Base-by-base conservation (phyloP, 2,888 invertebrate species). In the Pachydiplax longipennis region DNA sequence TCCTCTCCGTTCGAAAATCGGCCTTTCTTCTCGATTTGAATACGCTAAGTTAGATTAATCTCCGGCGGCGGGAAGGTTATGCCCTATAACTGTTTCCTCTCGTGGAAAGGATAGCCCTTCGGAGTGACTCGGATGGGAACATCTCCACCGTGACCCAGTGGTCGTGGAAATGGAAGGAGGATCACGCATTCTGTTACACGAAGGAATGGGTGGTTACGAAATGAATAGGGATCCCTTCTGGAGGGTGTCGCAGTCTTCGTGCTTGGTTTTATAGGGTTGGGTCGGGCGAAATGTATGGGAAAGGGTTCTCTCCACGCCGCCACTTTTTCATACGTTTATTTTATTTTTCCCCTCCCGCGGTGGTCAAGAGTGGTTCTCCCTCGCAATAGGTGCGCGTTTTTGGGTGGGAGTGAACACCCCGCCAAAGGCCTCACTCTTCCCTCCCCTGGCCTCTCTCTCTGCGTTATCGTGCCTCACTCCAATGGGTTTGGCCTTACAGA, bases 401-500 rank as follows among this genome's bases (percentile, higher is more conserved):
- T 53, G 31, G 58, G 53, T 31, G 53, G 58, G 31, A 35, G 58
- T 48, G 31, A 48, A 18, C 25, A 44, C 25, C 82, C 48, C 82
- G 4, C 48, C 13, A 35, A 58, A 58, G 58, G 61, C 61, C 87
- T 65, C 37, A 22, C n/a, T 31, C 37, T 58, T 58, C 15, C 61
- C 58, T 25, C 87, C 61, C 37, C 61, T 35, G 58, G 37, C 87
- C 87, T 40, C 53, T 40, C 53, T 40, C 53, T 61, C 87, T 35
- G 61, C 35, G 37, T 87, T 87, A 87, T 87, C 87, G 58, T 61
- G 87, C 37, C 37, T 61, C 35, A 61, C 18, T 35, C 15, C 37
- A 58, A 53, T 58, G 87, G 87, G 61, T 61, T 87, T 61, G 40
- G 87, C 87, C 61, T 37, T 37, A 61, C 87, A 61, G 87, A 87